Percentiles rank a stretch among this genome's conserved stretches.
Evolutionary conservation across 23 tunicate genomes (phyloP).

Genomic region (Aplidium turbinatum): DNA sequence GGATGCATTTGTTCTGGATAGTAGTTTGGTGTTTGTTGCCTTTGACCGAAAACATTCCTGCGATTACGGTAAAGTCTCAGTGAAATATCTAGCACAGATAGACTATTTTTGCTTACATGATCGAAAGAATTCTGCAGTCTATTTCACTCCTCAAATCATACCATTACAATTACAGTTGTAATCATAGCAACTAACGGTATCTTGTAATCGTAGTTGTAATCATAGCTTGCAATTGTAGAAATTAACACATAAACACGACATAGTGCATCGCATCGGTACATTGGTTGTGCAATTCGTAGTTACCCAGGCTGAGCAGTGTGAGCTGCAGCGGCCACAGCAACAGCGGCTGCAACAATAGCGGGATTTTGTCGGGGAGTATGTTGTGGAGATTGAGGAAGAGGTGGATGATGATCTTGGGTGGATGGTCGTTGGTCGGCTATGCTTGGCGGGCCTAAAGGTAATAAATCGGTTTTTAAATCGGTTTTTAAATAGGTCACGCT

Average conservation of each 20-base stretch:
- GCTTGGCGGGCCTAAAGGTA: conserved; percentile 20
- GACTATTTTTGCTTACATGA: too few relatives aligned
- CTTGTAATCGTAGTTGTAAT: too few relatives aligned
- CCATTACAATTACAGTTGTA: neutral
- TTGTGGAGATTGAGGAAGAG: conserved; percentile 5
- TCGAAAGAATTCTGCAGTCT: too few relatives aligned
- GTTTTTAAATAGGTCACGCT: too few relatives aligned
- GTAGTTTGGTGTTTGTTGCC: conserved; percentile 26
- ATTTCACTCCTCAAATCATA: too few relatives aligned
- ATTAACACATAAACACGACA: too few relatives aligned
- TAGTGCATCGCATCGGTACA: too few relatives aligned
- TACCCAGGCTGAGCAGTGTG: conserved; percentile 84
- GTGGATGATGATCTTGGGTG: conserved; percentile 13
- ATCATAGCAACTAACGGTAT: neutral
- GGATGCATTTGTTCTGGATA: conserved; percentile 28
- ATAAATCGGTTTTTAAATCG: neutral
- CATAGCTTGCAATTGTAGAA: neutral
- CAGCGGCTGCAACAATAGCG: conserved; percentile 83
- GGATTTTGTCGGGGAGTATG: conserved; percentile 50
- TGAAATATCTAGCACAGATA: neutral
- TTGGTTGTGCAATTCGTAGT: neutral
- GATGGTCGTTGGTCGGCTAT: conserved; percentile 54
- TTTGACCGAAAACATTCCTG: conserved; percentile 18
- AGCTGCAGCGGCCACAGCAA: conserved; percentile 93
- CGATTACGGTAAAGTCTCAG: neutral